phyloP scores from a whole-genome alignment of 2,797 vertebrate species.

The Acrocephalus scirpaceus region DNA sequence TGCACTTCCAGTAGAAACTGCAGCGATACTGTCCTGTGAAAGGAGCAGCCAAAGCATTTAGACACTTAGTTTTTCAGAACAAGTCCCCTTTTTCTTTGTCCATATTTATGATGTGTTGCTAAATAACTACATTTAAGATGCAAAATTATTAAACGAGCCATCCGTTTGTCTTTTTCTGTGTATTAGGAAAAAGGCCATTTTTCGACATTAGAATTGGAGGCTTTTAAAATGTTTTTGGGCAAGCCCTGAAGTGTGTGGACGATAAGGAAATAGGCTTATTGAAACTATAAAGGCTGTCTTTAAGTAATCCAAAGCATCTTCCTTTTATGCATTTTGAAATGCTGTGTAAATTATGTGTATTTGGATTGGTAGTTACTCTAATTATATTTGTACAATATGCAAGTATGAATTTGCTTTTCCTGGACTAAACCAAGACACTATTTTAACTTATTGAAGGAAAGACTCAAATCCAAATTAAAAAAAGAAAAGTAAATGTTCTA shows the following conservation, averaged over 20 bases:
- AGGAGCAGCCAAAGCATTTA: background rate
- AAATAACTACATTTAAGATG: background rate
- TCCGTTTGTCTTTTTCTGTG: background rate
- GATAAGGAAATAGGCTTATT: background rate
- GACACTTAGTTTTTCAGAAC: background rate
- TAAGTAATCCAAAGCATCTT: background rate
- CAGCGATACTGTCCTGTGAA: background rate
- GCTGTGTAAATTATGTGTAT: background rate
- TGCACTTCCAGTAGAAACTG: background rate
- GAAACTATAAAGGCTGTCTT: background rate
- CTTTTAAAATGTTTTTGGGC: background rate
- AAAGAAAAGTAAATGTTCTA: background rate
- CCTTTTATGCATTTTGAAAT: background rate
- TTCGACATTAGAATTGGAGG: background rate
- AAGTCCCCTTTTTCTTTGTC: background rate
- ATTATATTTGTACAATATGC: background rate
- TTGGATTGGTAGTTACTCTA: background rate
- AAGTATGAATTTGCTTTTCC: background rate
- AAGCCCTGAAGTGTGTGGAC: background rate
- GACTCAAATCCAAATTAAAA: background rate
- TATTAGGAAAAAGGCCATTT: background rate
- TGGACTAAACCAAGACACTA: background rate
- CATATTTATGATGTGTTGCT: background rate
- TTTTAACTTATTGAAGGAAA: background rate
- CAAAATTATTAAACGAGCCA: background rate